phyloP scores from a whole-genome alignment of 2,113 vertebrate species.

The Recurvirostra avosetta region DNA sequence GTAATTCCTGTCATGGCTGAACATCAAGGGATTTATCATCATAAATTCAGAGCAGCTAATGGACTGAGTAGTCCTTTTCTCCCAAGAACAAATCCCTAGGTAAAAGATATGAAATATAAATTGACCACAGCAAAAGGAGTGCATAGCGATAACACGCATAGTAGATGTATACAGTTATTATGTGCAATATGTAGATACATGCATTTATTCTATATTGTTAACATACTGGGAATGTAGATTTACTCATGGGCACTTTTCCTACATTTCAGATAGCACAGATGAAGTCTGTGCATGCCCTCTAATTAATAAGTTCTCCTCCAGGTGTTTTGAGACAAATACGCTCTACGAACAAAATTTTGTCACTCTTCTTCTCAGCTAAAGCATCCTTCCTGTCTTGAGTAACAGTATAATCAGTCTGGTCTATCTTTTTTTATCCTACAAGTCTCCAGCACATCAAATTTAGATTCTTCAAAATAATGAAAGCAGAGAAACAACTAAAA shows the following conservation, averaged over 20 bases:
- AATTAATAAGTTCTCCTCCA: not conserved
- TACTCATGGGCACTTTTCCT: not conserved
- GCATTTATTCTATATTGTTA: not conserved
- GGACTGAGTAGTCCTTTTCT: conserved; percentile 72
- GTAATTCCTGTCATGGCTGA: conserved; percentile 82
- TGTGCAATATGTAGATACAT: not conserved
- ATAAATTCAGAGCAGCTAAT: conserved; percentile 81
- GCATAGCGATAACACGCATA: not conserved
- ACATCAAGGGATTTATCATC: conserved; percentile 81
- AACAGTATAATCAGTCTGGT: not conserved
- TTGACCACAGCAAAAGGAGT: conserved; percentile 54
- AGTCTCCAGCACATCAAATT: not conserved
- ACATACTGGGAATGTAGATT: not conserved
- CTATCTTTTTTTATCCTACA: not conserved
- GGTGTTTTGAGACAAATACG: not conserved
- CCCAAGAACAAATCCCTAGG: conserved; percentile 66
- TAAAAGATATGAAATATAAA: conserved; percentile 72
- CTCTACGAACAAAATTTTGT: not conserved
- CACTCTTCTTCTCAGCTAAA: not conserved
- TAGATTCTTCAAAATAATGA: not conserved
- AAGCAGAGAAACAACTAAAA: not conserved
- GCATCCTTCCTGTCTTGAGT: not conserved
- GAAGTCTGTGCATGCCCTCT: not conserved
- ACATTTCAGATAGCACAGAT: not conserved
- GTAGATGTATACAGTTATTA: not conserved